Conservation (phyloP, 1,140 invertebrate species). For the Conus ventricosus region DNA sequence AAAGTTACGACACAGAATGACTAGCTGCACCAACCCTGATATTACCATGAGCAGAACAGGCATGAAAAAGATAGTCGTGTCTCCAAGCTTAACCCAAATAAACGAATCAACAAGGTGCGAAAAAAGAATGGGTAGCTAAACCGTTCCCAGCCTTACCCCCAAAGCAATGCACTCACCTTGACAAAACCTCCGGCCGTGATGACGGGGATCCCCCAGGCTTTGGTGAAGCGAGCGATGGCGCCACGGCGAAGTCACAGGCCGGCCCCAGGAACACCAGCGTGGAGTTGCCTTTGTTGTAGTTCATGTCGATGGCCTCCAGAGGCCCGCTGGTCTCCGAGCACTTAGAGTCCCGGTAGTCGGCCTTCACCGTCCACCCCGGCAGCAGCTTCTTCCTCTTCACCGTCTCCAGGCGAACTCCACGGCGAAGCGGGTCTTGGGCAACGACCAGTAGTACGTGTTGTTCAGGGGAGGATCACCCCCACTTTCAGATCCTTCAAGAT, state of each 20-base stretch:
- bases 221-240: constrained; percentile 90
- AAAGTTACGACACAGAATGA: too few species aligned
- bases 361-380: constrained; percentile 41
- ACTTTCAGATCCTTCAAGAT: constrained; percentile 28
- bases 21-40: too few species aligned
- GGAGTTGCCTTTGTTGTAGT: constrained; percentile 75
- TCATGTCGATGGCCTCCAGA: constrained; percentile 64
- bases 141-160: background rate
- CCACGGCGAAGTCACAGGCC: constrained; percentile 92
- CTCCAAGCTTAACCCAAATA: too few species aligned
- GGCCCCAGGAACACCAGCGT: constrained; percentile 81
- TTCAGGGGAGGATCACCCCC: constrained; percentile 57
- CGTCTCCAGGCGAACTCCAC: constrained; percentile 60
- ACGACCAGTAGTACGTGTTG: constrained; percentile 46
- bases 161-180: constrained; percentile 75
- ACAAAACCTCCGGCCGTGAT: constrained; percentile 90
- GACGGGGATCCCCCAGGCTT: constrained; percentile 90
- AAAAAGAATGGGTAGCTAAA: too few species aligned
- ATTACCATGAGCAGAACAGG: too few species aligned
- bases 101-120: too few species aligned
- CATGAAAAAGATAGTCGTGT: too few species aligned
- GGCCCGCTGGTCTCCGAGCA: constrained; percentile 64
- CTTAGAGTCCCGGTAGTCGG: constrained; percentile 54
- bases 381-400: constrained; percentile 44
- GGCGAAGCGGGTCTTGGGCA: constrained; percentile 53